Base-by-base conservation (phyloP, 2,113 vertebrate genomes). In the Scartelaos histophorus region DNA sequence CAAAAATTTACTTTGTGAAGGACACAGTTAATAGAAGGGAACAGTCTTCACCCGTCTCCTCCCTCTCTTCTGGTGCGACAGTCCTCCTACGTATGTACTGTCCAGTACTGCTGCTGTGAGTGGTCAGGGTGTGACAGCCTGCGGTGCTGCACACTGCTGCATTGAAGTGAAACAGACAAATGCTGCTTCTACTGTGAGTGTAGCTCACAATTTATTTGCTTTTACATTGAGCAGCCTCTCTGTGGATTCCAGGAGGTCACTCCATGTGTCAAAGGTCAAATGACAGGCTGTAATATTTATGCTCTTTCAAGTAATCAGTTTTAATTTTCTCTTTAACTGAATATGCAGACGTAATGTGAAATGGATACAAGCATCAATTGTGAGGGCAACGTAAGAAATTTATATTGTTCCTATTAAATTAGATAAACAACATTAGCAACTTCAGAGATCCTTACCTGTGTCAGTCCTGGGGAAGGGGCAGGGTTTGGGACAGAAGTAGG, bases 401-500 rank as follows among this genome's bases (percentile, higher is more conserved):
- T 21, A 9, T n/a, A n/a, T n/a, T 54, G 51, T 54, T 22, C 3
- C 22, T 11, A 24, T 24, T 56, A 54, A 51, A 51, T 7, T 12
- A 22, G 54, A 56, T 22, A 57, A 9, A 58, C 7, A 0, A 1
- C 7, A 34, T 61, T 1, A 25, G 34, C 3, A 25, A 58, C 11
- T 25, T 69, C 16, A 34, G 16, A 1, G 60, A 9, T 12, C 35
- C 81, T 94, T 90, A 99, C 98, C 97, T 97, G 96, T 86, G 96
- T 93, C 87, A 99, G 90, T 96, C 97, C 98, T 11, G 98, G 97
- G 91, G 97, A 99, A 67, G 96, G 96, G 93, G 97, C 91, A 72
- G 93, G 97, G 92, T 95, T 97, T 86, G 97, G 96, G 95, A 95
- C 95, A 86, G 95, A 93, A 69, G 95, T 93, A 87, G 95, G 93